Evolutionary conservation across 1,140 invertebrate genomes (phyloP), one percentile per base, ranked within the genome.

Genomic region (Drosophila athabasca): DNA sequence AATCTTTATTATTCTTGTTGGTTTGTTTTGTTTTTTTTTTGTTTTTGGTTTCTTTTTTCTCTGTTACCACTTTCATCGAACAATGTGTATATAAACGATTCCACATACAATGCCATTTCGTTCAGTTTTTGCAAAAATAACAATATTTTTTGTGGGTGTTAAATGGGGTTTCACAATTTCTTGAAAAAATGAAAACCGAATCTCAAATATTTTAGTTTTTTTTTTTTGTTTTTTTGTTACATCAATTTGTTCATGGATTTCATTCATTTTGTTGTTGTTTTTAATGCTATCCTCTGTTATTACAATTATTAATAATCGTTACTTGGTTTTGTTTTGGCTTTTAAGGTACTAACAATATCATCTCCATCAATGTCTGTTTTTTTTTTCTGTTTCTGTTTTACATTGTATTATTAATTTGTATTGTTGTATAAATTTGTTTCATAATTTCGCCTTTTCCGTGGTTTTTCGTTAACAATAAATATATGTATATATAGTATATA

Each of bases 311-410:
- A 85, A 85, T 80, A 85, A 72, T 83, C 57, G 76, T 79, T 84
- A 79, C 76, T 87, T 84, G 69, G 69, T 71, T 70, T 76, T 80
- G 69, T 71, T 70, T 76, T 80, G 58, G 11, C 70, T 75, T 62
- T 82, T 87, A 90, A 87, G 83, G 82, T 90, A 90, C 84, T 88
- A 88, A 88, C 84, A 88, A 88, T 88, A 88, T 88, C 84, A 88
- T 88, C 84, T 85, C 81, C 83, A 46, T 83, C 67, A 79, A 76
- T 84, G 59, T 79, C 76, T 80, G 76, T 79, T 68, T 11, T 52
- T 46, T 48, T 49, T 73, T 55, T 67, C 46, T 50, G 26, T 53
- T 70, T 73, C 62, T 62, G 29, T 39, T 53, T 39, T 3, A 3
- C 9, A 11, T 50, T 41, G 22, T 54, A 24, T 48, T 58, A 69